These are phyloP conservation scores for Melanaphis sacchari DNA, from an alignment of 1,140 invertebrate genomes.

Conservation along the genomic window DNA sequence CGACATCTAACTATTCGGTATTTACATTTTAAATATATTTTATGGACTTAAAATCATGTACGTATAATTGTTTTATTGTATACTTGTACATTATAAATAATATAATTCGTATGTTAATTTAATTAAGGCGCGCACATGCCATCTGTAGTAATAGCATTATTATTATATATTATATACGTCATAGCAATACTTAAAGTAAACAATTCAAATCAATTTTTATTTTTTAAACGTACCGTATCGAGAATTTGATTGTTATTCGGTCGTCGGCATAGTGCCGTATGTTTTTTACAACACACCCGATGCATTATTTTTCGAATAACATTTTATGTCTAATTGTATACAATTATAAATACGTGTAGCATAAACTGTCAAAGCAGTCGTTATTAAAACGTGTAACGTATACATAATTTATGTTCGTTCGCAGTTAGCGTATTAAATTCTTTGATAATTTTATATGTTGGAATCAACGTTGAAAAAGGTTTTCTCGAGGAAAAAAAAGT, in stretches of 20 bases:
- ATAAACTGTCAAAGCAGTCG: not conserved
- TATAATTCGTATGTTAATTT: not conserved
- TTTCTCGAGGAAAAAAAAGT: conserved; percentile 14
- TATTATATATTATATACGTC: not conserved
- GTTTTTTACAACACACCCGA: not conserved
- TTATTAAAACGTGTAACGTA: not conserved
- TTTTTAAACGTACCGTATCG: conserved; percentile 7
- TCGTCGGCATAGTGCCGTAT: not conserved
- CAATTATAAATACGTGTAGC: not conserved
- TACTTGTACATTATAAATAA: conserved; percentile 1
- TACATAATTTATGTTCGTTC: conserved; percentile 3
- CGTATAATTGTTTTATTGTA: not conserved
- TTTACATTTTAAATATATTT: conserved; percentile 23
- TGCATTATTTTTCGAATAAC: not conserved
- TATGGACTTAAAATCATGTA: not conserved
- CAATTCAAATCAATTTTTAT: not conserved
- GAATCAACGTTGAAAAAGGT: not conserved
- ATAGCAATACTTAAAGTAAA: not conserved
- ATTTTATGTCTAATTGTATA: conserved; percentile 13
- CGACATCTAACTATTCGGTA: not conserved
- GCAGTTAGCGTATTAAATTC: not conserved
- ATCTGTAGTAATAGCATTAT: not conserved
- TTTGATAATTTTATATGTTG: not conserved
- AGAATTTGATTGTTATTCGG: conserved; percentile 5
- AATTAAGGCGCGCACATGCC: not conserved